Evolutionary conservation across 92 coral and sea anemone genomes (phyloP).

Genomic region (Porites evermanni): DNA sequence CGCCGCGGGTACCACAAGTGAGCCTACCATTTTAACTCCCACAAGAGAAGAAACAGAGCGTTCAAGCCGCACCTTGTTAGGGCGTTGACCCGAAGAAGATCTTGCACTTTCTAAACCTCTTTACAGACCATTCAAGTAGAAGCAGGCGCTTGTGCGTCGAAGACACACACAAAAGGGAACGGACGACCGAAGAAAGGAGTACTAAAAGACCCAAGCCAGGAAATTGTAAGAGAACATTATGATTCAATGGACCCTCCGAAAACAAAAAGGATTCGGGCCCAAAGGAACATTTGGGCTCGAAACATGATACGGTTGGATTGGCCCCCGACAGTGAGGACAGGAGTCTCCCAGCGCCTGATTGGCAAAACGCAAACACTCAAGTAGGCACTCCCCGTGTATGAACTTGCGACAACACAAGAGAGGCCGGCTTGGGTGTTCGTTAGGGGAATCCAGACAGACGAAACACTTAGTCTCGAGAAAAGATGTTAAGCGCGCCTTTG

Average conservation of each 20-base stretch:
- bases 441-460: background rate
- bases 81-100: too few relatives aligned
- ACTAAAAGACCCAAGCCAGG: too few relatives aligned
- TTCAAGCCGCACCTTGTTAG: too few relatives aligned
- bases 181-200: too few relatives aligned
- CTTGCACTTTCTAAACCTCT: too few relatives aligned
- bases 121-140: too few relatives aligned
- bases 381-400: background rate
- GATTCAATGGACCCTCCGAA: background rate
- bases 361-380: background rate
- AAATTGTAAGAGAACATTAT: too few relatives aligned
- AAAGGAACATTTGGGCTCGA: background rate
- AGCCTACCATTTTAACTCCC: too few relatives aligned
- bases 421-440: background rate
- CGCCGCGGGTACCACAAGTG: too few relatives aligned
- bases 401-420: background rate
- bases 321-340: background rate
- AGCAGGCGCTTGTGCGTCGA: too few relatives aligned
- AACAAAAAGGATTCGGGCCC: background rate
- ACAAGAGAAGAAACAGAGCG: too few relatives aligned
- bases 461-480: background rate
- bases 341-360: background rate
- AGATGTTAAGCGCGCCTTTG: background rate
- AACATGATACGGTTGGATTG: background rate
- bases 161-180: too few relatives aligned